Evolutionary conservation across 2,888 invertebrate genomes (phyloP).

Genomic region (Latheticus oryzae): DNA sequence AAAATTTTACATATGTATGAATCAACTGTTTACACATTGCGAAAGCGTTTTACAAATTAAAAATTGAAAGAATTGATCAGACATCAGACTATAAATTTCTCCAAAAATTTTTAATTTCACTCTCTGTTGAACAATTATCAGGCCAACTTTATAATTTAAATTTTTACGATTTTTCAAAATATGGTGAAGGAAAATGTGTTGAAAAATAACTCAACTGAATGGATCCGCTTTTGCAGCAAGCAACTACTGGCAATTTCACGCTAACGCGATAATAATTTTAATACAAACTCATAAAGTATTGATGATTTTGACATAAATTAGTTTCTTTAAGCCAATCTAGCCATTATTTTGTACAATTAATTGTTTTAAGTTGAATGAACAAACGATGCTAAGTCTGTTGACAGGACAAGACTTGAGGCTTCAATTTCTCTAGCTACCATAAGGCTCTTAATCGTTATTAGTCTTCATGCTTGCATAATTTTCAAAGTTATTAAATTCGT

Average conservation of each 20-base stretch:
- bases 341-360: constrained; percentile 13
- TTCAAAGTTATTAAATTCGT: constrained; percentile 27
- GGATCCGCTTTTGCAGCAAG: too few species aligned
- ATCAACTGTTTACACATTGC: too few species aligned
- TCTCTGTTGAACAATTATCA: constrained; percentile 5
- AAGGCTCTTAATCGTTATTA: constrained; percentile 31
- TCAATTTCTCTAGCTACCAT: constrained; percentile 25
- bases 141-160: constrained; percentile 2
- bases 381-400: constrained; percentile 19
- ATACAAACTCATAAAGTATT: too few species aligned
- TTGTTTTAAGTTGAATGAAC: constrained; percentile 7
- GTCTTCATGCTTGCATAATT: constrained; percentile 21
- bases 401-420: constrained; percentile 24
- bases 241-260: too few species aligned
- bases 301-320: too few species aligned
- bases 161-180: too few species aligned
- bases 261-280: too few species aligned
- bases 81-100: constrained; percentile 17
- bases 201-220: too few species aligned
- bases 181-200: too few species aligned
- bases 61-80: constrained; percentile 20
- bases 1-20: too few species aligned
- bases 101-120: constrained; percentile 17
- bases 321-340: too few species aligned
- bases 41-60: too few species aligned